Conservation (phyloP, 1,140 invertebrate genomes). For the Drosophila kurseongensis region DNA sequence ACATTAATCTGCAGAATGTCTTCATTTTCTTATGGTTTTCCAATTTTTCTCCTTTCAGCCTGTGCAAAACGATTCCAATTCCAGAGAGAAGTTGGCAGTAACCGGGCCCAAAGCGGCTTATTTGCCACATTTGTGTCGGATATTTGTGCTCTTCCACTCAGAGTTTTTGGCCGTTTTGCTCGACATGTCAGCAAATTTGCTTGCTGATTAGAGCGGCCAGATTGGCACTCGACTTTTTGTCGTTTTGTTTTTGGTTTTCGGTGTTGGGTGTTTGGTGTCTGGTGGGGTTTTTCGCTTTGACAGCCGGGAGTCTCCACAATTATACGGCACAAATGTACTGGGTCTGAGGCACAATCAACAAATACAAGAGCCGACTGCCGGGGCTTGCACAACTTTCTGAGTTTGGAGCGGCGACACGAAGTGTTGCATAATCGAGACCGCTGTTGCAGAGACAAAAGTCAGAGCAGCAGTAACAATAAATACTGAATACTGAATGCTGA, state of each 20-base stretch:
- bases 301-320: constrained; percentile 18
- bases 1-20: neutral
- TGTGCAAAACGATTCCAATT: neutral
- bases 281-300: constrained; percentile 4
- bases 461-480: constrained; percentile 48
- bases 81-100: constrained; percentile 1
- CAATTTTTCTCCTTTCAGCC: neutral
- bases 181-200: constrained; percentile 67
- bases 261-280: constrained; percentile 1
- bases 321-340: constrained; percentile 38
- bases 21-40: neutral
- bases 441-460: constrained; percentile 46
- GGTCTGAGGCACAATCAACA: constrained; percentile 30
- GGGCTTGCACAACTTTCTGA: constrained; percentile 61
- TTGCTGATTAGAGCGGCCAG: constrained; percentile 58
- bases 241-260: neutral
- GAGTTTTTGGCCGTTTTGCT: constrained; percentile 44
- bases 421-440: constrained; percentile 69
- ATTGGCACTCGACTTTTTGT: constrained; percentile 26
- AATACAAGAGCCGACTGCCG: constrained; percentile 41
- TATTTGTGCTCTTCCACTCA: constrained; percentile 8
- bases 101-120: constrained; percentile 5
- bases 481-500: constrained; percentile 46
- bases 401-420: constrained; percentile 72
- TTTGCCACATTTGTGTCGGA: constrained; percentile 12